phyloP scores from a whole-genome alignment of 2,113 vertebrate species.

The Atrichornis clamosus region DNA sequence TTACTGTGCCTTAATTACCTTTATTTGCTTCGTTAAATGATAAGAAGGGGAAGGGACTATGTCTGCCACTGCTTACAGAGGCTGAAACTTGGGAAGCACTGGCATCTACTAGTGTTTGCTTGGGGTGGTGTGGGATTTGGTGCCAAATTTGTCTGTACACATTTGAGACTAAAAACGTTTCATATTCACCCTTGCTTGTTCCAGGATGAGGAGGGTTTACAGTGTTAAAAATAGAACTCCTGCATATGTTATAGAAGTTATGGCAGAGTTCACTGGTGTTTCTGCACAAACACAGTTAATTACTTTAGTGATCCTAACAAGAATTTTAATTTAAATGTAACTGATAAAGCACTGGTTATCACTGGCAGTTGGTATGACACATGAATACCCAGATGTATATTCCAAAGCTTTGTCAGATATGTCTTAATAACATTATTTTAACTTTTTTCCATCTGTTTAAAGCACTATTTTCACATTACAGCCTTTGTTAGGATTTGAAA shows the following conservation, averaged over 20 bases:
- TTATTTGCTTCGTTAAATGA: background rate
- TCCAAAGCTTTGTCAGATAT: background rate
- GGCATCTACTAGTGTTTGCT: background rate
- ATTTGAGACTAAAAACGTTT: background rate
- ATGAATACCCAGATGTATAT: constrained; percentile 42
- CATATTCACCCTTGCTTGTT: background rate
- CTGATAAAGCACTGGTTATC: background rate
- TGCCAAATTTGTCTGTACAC: background rate
- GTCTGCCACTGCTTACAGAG: background rate
- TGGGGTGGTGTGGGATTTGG: background rate
- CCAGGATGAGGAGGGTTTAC: background rate
- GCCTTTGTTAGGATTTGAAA: constrained; percentile 55
- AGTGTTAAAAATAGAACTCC: background rate
- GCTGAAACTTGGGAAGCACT: background rate
- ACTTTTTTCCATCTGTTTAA: constrained; percentile 46
- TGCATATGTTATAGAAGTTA: background rate
- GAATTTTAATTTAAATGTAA: background rate
- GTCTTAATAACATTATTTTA: background rate
- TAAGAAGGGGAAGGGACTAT: background rate
- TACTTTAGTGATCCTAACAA: background rate
- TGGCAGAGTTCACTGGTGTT: background rate
- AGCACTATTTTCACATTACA: constrained; percentile 49
- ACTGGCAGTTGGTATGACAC: constrained; percentile 2
- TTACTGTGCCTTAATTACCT: background rate
- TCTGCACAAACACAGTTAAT: background rate